Evolutionary conservation across 2,113 vertebrate genomes (phyloP), one percentile per base, ranked within the genome.

Genomic region (Thunnus maccoyii): DNA sequence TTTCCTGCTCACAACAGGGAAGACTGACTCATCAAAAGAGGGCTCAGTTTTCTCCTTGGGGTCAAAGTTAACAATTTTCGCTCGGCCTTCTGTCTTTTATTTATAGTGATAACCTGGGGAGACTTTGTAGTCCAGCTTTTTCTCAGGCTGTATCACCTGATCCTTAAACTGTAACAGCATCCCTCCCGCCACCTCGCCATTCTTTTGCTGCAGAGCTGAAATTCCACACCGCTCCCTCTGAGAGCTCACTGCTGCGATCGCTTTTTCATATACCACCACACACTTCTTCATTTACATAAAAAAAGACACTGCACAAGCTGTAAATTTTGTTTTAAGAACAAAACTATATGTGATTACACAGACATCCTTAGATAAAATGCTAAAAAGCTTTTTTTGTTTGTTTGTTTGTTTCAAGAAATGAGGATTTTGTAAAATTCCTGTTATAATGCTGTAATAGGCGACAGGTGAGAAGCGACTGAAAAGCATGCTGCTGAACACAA

Each of bases 401-500:
- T 69, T 32, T 41, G 18, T 8, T 32, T 20, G 47, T 75, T 67
- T 58, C 11, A n/a, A 54, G 36, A 68, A 82, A 46, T 55, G 15
- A 48, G 32, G 14, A 27, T 74, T 66, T 78, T 50, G 70, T 41
- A 22, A 22, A 73, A 82, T 78, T 68, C 14, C 15, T 18, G 55
- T 69, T 54, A 17, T 47, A 17, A 62, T 0, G 27, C 58, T 61
- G 13, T 68, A 78, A 76, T 65, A 50, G 84, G 68, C 58, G 65
- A 86, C 85, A 89, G 81, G 85, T 91, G 89, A 91, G 84, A 63
- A 32, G 83, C 61, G 44, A n/a, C 86, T 78, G 75, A 84, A 69
- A 78, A 55, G 65, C 67, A 67, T 17, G 58, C 83, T 65, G 78
- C 83, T 36, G 69, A 72, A 83, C 63, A 52, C 87, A 86, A 73